These are phyloP conservation scores for Dendronephthya gigantea DNA, from an alignment of 64 coral and sea anemone species.

Conservation along the genomic window DNA sequence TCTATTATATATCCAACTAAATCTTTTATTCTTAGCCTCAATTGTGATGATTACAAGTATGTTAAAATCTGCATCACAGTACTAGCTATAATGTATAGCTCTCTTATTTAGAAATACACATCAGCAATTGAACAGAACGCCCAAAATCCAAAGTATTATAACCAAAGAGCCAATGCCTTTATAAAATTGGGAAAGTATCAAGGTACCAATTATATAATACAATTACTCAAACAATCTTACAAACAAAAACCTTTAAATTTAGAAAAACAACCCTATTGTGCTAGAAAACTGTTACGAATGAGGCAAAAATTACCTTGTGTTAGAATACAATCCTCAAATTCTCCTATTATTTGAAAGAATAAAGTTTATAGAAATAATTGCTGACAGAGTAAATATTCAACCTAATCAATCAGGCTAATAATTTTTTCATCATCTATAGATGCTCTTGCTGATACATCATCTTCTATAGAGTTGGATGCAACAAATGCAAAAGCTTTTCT, in stretches of 20 bases:
- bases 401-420: not conserved
- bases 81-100: not conserved
- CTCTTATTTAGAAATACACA: not conserved
- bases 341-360: no score
- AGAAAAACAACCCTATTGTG: not conserved
- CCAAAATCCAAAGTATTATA: not conserved
- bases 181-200: slow-evolving; percentile 4
- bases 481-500: not conserved
- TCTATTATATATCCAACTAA: no score
- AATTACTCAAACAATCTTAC: not conserved
- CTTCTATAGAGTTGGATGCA: not conserved
- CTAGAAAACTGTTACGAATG: no score
- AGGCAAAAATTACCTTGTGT: no score
- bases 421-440: not conserved
- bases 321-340: no score
- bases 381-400: no score
- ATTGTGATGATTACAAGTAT: no score
- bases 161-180: not conserved
- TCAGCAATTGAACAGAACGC: not conserved
- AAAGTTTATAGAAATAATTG: no score
- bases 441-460: not conserved
- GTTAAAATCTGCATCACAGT: no score
- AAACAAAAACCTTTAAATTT: not conserved
- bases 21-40: no score
- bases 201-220: not conserved